phyloP scores from a whole-genome alignment of 2,797 vertebrate species.

The Rhinella marina region DNA sequence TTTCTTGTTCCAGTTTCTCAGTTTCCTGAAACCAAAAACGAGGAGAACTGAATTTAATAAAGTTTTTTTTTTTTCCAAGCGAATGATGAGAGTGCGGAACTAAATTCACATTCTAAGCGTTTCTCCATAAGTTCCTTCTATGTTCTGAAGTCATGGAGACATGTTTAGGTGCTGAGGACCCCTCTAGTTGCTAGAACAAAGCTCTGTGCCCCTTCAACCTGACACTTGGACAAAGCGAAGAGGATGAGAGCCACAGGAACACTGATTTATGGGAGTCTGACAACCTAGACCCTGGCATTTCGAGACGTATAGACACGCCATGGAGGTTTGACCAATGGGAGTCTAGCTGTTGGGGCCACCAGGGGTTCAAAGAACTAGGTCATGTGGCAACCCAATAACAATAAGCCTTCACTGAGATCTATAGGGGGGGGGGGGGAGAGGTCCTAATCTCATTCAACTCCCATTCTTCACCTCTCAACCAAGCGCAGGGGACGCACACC shows the following conservation, averaged over 20 bases:
- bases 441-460: too few species aligned
- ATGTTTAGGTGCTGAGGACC: neutral
- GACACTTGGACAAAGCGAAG: neutral
- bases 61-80: neutral
- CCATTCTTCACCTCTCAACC: too few species aligned
- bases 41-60: neutral
- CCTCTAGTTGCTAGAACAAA: neutral
- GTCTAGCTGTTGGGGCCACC: too few species aligned
- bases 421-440: too few species aligned
- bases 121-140: neutral
- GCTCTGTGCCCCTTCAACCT: neutral
- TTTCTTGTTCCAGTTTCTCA: constrained; percentile 95
- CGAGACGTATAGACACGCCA: too few species aligned
- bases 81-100: neutral
- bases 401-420: too few species aligned
- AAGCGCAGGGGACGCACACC: too few species aligned
- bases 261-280: too few species aligned
- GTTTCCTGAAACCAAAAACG: constrained; percentile 83
- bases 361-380: too few species aligned
- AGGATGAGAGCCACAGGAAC: neutral
- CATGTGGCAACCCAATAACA: too few species aligned
- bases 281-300: too few species aligned
- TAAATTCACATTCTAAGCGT: neutral
- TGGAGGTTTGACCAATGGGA: too few species aligned
- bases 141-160: neutral